Percentiles rank a stretch among this genome's conserved stretches.
Conservation (phyloP, 2,797 vertebrate species). For the Pseudomugil gertrudae region DNA sequence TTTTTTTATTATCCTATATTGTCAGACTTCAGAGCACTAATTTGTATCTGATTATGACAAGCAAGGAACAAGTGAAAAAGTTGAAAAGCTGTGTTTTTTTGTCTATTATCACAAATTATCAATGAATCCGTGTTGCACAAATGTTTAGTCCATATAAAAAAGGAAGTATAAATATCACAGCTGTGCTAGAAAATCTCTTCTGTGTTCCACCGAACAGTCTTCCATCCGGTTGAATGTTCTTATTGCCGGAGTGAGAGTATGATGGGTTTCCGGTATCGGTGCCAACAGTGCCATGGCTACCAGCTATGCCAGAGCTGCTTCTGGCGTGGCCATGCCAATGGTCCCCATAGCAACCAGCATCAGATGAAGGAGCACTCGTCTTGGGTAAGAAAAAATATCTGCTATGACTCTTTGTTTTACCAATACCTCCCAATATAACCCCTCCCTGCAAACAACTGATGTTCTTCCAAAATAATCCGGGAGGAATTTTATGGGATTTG, state of each 20-base stretch:
- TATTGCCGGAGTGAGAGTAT: constrained; percentile 97
- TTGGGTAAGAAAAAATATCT: constrained; percentile 84
- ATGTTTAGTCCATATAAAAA: no score
- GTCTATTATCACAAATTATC: no score
- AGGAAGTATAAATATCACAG: not conserved
- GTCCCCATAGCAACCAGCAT: constrained; percentile 98
- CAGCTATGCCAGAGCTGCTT: constrained; percentile 98
- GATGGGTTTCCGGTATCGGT: constrained; percentile 98
- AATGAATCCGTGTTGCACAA: no score
- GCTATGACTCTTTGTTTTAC: constrained; percentile 30
- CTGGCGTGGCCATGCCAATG: constrained; percentile 95
- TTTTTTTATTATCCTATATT: no score
- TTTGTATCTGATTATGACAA: no score
- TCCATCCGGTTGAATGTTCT: constrained; percentile 98
- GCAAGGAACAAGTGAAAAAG: no score
- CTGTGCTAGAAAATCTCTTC: not conserved
- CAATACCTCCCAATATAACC: constrained; percentile 19
- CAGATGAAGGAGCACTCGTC: constrained; percentile 99
- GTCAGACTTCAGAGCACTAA: no score
- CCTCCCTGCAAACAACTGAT: constrained; percentile 13
- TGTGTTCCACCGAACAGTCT: constrained; percentile 81
- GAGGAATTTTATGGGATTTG: constrained; percentile 42
- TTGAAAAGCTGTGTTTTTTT: no score
- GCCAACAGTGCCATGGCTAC: constrained; percentile 99
- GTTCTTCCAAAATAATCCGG: constrained; percentile 26